phyloP scores from a whole-genome alignment of 2,113 vertebrate species.

The Microtus oregoni region DNA sequence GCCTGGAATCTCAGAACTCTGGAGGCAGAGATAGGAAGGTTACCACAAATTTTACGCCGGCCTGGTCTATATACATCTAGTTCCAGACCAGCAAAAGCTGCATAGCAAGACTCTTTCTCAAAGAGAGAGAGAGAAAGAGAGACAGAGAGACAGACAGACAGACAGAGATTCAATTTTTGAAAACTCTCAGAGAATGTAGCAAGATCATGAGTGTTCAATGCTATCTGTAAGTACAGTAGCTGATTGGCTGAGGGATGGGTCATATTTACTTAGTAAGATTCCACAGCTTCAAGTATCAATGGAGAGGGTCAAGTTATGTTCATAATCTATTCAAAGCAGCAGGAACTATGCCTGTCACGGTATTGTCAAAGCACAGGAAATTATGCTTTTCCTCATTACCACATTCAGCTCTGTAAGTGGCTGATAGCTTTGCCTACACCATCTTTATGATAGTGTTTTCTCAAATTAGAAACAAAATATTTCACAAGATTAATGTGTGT shows the following conservation, averaged over 20 bases:
- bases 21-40: not conserved
- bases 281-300: constrained; percentile 23
- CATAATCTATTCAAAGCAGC: constrained; percentile 60
- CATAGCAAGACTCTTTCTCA: not conserved
- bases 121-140: not conserved
- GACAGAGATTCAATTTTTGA: not conserved
- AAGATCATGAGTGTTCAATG: not conserved
- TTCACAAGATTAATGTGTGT: not conserved
- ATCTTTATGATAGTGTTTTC: constrained; percentile 61
- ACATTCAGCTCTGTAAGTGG: constrained; percentile 58
- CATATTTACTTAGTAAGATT: not conserved
- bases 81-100: not conserved
- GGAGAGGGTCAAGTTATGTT: constrained; percentile 8
- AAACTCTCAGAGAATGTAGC: not conserved
- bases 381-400: constrained; percentile 67
- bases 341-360: constrained; percentile 66
- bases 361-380: constrained; percentile 74
- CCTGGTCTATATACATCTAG: not conserved
- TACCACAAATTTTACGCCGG: not conserved
- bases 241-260: not conserved
- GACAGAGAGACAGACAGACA: not conserved
- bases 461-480: constrained; percentile 56
- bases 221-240: not conserved
- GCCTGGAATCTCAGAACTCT: not conserved
- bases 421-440: constrained; percentile 48